Base-by-base conservation (phyloP, 2,113 vertebrate genomes). In the Malaclemys terrapin region DNA sequence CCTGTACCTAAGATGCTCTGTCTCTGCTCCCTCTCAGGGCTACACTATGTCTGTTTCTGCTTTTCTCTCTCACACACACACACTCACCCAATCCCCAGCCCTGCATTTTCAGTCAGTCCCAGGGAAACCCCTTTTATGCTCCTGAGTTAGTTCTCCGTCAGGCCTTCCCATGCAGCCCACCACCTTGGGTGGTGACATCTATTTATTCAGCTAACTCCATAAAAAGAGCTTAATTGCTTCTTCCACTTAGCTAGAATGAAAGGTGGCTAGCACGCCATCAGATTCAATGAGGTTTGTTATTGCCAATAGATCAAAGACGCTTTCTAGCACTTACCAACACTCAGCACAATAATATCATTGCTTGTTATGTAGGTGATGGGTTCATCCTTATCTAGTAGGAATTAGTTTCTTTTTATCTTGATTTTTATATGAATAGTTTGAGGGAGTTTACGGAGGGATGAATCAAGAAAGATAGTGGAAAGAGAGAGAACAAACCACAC, bases 361-460 rank as follows among this genome's bases (percentile, higher is more conserved):
- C 8, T 86, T 8, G 38, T 82, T 93, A 29, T 53, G 89, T 82
- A 90, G 95, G 69, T 93, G 93, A 95, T 91, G 76, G 85, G 31
- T 49, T 72, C 83, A 82, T 38, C 82, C 52, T 91, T 87, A 54
- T 59, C 82, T 31, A 78, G 78, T 22, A 93, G 93, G 91, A 85
- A 88, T 81, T 0, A 96, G 56, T 89, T 90, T 19, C 53, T 57
- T 94, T 94, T 91, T 84, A 62, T 87, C 96, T 88, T 84, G 88
- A 84, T 79, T 94, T 93, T 54, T 52, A 59, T 90, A 62, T 0
- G 20, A 93, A 56, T 45, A 84, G 52, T 89, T 84, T 96, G 94
- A 95, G 56, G 89, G 52, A 93, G 62, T 94, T 96, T 94, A 82
- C 49, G 88, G 78, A 95, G 80, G 59, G 85, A 92, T 94, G 52